Evolutionary conservation across 2,113 vertebrate species (phyloP), one percentile per base, ranked within the genome.

Genomic region (Elanoides forficatus): DNA sequence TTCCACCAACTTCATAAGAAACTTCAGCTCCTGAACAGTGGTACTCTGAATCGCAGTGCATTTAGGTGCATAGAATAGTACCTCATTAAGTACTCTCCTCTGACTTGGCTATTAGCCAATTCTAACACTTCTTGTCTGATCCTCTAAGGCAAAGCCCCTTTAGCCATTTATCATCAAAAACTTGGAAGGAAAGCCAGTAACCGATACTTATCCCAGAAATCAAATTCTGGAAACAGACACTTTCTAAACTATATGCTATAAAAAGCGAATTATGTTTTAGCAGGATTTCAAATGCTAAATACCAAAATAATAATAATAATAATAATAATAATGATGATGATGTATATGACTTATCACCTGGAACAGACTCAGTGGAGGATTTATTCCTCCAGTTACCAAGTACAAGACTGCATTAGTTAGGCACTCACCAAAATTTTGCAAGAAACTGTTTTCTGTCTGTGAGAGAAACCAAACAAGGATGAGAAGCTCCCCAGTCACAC

Each of bases 91-190:
- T 20, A 36, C 36, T 26, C 40, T 43, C 38, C 34, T 80, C 88
- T 55, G 17, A 78, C 25, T 89, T 22, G 43, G 2, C 81, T 73
- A 5, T 40, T 4, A 48, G 56, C 47, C 58, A 91, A 6, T 48
- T 70, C 48, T 18, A 67, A 79, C 59, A 26, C 80, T 84, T 52
- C 80, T 67, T 62, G 34, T 80, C 89, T 68, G 36, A 90, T 88
- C 88, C 86, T 73, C 83, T 79, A 60, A 82, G 62, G 66, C 42
- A 96, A 94, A 96, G 94, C 93, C 47, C 22, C 67, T 65, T 94
- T 22, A 91, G 90, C 58, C 62, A 90, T 91, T 95, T 91, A 87
- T 1, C 53, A 74, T 58, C 55, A 62, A 93, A 62, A 18, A 30
- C 86, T 75, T 52, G 50, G 74, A 87, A 80, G 63, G 21, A 70